These are phyloP conservation scores for sheep (Ovis aries) DNA, from an alignment of 2,113 vertebrate genomes.

Conservation along the genomic window DNA sequence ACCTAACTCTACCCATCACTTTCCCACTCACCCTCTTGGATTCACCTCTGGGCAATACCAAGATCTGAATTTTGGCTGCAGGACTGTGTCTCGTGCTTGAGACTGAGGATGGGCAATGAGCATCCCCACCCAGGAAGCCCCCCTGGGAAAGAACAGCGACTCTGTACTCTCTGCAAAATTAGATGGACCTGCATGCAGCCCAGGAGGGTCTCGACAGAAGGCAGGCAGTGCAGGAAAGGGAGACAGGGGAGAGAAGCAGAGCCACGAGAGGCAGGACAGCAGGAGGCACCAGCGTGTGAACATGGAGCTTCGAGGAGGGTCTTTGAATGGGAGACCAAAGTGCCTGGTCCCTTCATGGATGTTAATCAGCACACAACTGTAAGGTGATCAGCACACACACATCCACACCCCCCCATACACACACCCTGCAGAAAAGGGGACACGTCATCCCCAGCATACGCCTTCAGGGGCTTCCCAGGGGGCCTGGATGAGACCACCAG, in stretches of 20 bases:
- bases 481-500: not conserved
- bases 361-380: no score
- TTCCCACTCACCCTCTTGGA: not conserved
- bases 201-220: not conserved
- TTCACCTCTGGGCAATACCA: not conserved
- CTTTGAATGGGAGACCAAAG: not conserved
- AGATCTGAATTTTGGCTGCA: not conserved
- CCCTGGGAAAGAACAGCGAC: not conserved
- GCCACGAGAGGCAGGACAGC: not conserved
- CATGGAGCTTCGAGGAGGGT: not conserved
- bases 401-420: not conserved
- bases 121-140: not conserved
- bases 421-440: not conserved
- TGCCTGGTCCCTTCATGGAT: rapidly evolving
- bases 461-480: not conserved
- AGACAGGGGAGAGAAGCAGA: not conserved
- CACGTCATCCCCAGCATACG: not conserved
- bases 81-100: not conserved
- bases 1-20: not conserved
- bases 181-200: not conserved
- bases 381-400: not conserved
- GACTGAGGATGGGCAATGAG: not conserved
- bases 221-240: not conserved
- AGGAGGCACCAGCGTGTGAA: not conserved
- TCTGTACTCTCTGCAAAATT: not conserved